Conservation (phyloP, 2,888 invertebrate species). For the Synergus japonicus region DNA sequence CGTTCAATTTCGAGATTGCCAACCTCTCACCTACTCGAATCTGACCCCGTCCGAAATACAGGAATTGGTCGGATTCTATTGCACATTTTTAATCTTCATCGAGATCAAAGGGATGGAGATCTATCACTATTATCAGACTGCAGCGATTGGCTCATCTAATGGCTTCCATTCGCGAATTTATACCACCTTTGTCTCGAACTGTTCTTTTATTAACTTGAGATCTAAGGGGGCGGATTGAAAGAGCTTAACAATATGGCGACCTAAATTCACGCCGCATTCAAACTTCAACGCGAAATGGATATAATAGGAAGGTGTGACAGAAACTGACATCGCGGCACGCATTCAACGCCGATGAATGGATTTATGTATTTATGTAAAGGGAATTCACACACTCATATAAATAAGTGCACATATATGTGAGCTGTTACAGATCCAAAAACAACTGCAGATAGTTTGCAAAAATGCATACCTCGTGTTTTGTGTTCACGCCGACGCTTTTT, state of each 20-base stretch:
- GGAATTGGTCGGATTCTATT: conserved; percentile 53
- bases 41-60: conserved; percentile 51
- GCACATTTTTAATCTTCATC: conserved; percentile 52
- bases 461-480: background rate
- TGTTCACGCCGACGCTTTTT: background rate
- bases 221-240: conserved; percentile 52
- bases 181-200: conserved; percentile 31
- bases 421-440: conserved; percentile 13
- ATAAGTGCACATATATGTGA: background rate
- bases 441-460: background rate
- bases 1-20: conserved; percentile 54
- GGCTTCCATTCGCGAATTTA: conserved; percentile 34
- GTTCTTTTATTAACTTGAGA: conserved; percentile 43
- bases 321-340: conserved; percentile 49
- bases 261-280: conserved; percentile 55
- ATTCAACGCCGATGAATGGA: conserved; percentile 42
- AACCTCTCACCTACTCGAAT: conserved; percentile 39
- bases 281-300: conserved; percentile 50
- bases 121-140: conserved; percentile 30
- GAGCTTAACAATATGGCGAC: conserved; percentile 56
- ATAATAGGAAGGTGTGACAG: conserved; percentile 51
- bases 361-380: conserved; percentile 43
- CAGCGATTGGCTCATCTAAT: conserved; percentile 25
- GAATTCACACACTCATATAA: conserved; percentile 11
- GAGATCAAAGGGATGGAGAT: conserved; percentile 40